Conservation (phyloP, 2,113 vertebrate genomes). For the Rostratula benghalensis region DNA sequence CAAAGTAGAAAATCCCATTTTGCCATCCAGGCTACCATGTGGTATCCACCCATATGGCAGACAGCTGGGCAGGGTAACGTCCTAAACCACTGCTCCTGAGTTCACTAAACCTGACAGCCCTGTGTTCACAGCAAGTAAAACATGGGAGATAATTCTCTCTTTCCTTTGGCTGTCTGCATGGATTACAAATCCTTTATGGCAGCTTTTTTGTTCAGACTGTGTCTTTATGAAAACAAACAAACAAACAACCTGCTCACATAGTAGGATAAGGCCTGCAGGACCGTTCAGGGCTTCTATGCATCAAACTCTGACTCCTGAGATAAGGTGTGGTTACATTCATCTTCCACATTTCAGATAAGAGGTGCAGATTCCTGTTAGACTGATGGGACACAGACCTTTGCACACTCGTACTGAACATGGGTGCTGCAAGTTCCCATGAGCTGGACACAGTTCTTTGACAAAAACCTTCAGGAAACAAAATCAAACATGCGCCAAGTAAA, state of each 20-base stretch:
- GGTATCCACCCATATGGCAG: not conserved
- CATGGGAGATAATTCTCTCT: not conserved
- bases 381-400: not conserved
- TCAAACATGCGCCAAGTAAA: not conserved
- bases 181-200: not conserved
- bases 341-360: not conserved
- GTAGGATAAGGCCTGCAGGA: not conserved
- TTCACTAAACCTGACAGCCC: not conserved
- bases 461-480: not conserved
- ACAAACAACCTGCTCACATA: not conserved
- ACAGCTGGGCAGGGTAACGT: not conserved
- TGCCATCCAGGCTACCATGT: not conserved
- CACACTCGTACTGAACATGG: rapidly evolving
- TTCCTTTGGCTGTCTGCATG: not conserved
- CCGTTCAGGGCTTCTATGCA: not conserved
- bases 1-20: not conserved
- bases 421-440: not conserved
- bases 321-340: not conserved
- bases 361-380: not conserved
- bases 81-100: not conserved
- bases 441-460: rapidly evolving
- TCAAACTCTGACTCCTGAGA: not conserved
- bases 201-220: not conserved
- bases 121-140: not conserved
- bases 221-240: not conserved